Percentiles rank a stretch among this genome's conserved stretches.
These are phyloP conservation scores for Probosciger aterrimus DNA, from an alignment of 2,113 vertebrate species.

Conservation along the genomic window DNA sequence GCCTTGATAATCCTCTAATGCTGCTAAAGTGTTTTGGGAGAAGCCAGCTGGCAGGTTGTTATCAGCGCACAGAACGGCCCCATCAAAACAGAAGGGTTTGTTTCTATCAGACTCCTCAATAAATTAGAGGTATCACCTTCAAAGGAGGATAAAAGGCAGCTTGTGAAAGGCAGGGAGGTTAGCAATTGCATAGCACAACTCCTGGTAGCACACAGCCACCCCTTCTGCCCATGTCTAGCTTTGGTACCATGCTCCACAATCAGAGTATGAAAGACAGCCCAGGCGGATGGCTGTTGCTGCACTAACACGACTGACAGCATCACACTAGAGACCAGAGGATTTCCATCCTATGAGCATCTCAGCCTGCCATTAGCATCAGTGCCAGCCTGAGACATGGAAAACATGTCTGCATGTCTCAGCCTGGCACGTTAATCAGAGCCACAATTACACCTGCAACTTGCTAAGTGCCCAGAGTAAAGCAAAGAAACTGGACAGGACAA, in stretches of 20 bases:
- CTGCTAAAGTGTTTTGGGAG: background rate
- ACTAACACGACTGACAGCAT: background rate
- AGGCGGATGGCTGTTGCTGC: background rate
- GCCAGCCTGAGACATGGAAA: background rate
- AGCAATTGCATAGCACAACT: background rate
- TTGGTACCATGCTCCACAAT: rapidly evolving
- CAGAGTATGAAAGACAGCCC: background rate
- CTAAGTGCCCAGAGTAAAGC: rapidly evolving
- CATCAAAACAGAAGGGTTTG: background rate
- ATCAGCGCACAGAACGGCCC: rapidly evolving
- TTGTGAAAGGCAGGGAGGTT: background rate
- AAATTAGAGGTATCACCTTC: background rate
- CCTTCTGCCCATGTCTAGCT: background rate
- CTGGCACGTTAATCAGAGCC: background rate
- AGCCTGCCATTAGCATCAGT: background rate
- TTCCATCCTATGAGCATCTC: background rate
- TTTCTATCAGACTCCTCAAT: background rate
- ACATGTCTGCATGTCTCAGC: background rate
- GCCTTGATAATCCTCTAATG: background rate
- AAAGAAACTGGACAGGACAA: background rate
- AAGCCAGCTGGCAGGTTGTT: background rate
- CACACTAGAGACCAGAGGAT: background rate
- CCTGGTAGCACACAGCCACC: background rate
- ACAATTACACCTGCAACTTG: background rate
- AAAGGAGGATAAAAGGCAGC: background rate